These are phyloP conservation scores for Amblyjoppa proteus DNA, from an alignment of 2,888 invertebrate genomes.

Conservation along the genomic window DNA sequence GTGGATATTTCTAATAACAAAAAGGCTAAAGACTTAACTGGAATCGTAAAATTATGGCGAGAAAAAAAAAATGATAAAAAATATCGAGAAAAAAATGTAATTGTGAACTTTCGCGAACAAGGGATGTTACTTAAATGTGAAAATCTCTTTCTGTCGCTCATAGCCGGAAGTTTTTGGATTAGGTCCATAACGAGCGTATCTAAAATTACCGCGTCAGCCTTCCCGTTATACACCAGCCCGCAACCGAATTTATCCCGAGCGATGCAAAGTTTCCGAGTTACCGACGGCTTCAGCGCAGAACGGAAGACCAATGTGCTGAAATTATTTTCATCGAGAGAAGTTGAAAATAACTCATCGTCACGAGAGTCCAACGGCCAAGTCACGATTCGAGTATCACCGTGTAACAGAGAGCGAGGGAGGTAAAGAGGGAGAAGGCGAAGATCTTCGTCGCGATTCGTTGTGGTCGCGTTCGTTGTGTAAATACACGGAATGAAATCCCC, in stretches of 20 bases:
- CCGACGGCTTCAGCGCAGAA: conserved; percentile 1
- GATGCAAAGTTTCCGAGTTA: conserved; percentile 29
- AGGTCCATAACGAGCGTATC: neutral
- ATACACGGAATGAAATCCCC: neutral
- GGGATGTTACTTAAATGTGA: neutral
- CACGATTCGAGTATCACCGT: conserved; percentile 61
- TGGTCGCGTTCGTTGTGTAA: conserved; percentile 11
- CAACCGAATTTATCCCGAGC: conserved; percentile 25
- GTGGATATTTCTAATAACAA: no score
- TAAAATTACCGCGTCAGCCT: neutral
- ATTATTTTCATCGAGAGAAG: conserved; percentile 61
- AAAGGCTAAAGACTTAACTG: no score
- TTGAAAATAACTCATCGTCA: conserved; percentile 65
- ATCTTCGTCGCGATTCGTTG: conserved; percentile 2
- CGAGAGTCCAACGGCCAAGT: conserved; percentile 56
- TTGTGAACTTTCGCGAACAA: neutral
- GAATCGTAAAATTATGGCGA: no score
- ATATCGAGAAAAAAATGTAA: neutral
- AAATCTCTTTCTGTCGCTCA: neutral
- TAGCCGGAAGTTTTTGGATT: neutral
- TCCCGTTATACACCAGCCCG: neutral
- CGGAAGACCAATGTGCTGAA: conserved; percentile 55
- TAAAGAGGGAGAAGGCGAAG: conserved; percentile 7
- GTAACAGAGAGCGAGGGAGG: conserved; percentile 21
- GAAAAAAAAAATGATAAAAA: no score